phyloP scores from a whole-genome alignment of 2,888 invertebrate genomes.

The Drosophila sordidapex region DNA sequence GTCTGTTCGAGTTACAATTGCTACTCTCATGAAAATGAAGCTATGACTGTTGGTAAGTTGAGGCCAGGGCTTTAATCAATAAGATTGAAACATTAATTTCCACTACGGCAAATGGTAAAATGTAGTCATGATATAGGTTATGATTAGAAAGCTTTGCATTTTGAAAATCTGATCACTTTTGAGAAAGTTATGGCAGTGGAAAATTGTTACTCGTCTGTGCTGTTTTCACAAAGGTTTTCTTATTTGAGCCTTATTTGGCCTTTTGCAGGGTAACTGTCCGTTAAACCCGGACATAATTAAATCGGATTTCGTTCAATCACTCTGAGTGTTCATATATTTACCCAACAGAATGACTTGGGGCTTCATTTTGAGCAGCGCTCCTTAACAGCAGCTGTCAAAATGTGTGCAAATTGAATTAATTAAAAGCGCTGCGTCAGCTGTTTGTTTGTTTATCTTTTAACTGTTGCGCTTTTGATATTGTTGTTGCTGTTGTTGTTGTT shows the following conservation, averaged over 20 bases:
- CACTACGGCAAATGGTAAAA: not conserved
- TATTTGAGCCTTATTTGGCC: not conserved
- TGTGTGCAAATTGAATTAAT: slow-evolving; percentile 48
- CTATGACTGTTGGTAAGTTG: too few species aligned
- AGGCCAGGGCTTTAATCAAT: too few species aligned
- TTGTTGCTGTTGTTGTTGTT: not conserved
- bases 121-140: too few species aligned
- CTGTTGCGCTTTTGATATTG: slow-evolving; percentile 40
- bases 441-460: slow-evolving; percentile 13
- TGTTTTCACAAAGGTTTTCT: not conserved
- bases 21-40: not conserved
- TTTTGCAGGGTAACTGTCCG: not conserved
- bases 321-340: not conserved
- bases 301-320: not conserved
- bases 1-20: not conserved
- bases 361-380: slow-evolving; percentile 1
- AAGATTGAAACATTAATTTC: not conserved
- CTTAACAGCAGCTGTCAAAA: slow-evolving; percentile 23
- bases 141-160: too few species aligned
- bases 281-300: not conserved
- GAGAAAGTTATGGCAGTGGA: too few species aligned
- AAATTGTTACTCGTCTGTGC: too few species aligned
- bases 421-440: slow-evolving; percentile 18
- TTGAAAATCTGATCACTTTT: too few species aligned
- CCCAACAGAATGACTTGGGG: not conserved